These are phyloP conservation scores for Paratilapia polleni DNA, from an alignment of 2,113 vertebrate genomes.

Conservation along the genomic window DNA sequence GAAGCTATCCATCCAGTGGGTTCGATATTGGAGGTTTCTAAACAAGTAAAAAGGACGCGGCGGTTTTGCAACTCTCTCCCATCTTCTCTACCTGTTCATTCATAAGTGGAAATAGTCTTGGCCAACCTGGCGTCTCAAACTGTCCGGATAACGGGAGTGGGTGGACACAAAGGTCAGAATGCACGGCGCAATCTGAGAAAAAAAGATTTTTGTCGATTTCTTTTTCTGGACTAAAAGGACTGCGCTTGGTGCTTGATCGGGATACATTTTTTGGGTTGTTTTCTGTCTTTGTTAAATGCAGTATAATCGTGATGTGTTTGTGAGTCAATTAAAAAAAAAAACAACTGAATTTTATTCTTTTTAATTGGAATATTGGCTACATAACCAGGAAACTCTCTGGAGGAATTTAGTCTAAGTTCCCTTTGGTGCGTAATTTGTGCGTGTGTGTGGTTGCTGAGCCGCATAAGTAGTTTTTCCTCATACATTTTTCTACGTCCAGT, in stretches of 20 bases:
- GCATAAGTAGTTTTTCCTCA: slow-evolving; percentile 49
- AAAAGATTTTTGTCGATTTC: not conserved
- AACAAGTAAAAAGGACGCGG: slow-evolving; percentile 23
- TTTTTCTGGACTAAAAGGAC: slow-evolving; percentile 49
- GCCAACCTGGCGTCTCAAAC: slow-evolving; percentile 13
- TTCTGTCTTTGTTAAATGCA: not conserved
- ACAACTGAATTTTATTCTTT: not conserved
- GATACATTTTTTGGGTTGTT: not conserved
- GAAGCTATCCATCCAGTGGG: slow-evolving; percentile 27
- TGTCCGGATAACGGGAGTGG: slow-evolving; percentile 27
- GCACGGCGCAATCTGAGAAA: slow-evolving; percentile 33
- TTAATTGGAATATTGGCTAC: slow-evolving; percentile 47
- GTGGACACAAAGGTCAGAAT: slow-evolving; percentile 11
- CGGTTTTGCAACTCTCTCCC: slow-evolving; percentile 17
- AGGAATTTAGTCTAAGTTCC: slow-evolving; percentile 57
- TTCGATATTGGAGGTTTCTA: slow-evolving; percentile 29
- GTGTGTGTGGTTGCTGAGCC: slow-evolving; percentile 38
- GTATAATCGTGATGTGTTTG: not conserved
- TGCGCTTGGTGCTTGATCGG: slow-evolving; percentile 11
- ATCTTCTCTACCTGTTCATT: slow-evolving; percentile 18
- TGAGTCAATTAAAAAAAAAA: slow-evolving; percentile 14
- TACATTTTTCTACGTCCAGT: not conserved
- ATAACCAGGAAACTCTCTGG: slow-evolving; percentile 26
- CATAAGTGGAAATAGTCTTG: slow-evolving; percentile 13
- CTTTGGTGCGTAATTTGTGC: slow-evolving; percentile 63